Conservation (phyloP, 1,140 invertebrate species). For the Drosophila lowei region DNA sequence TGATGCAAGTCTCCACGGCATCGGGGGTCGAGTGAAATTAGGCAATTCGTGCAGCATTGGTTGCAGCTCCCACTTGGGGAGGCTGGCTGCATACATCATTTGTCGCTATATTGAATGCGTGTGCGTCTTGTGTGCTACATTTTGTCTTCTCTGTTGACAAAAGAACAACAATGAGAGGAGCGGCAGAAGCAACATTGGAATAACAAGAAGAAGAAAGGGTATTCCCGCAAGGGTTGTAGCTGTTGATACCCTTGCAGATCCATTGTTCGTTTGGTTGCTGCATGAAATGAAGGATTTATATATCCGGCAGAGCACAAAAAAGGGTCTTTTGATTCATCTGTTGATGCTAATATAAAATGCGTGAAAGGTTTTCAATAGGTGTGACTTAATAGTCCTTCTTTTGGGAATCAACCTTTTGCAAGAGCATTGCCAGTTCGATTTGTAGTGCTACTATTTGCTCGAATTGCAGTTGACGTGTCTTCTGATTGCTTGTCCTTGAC, state of each 20-base stretch:
- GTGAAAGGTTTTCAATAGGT: neutral
- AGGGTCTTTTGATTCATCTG: too few species aligned
- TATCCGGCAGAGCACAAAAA: too few species aligned
- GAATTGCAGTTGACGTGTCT: neutral
- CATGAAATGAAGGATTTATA: too few species aligned
- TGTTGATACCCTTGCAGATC: neutral
- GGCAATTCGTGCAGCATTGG: constrained; percentile 43
- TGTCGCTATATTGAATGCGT: constrained; percentile 40
- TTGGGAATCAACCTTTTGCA: too few species aligned
- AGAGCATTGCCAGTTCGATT: too few species aligned
- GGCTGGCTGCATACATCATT: constrained; percentile 39
- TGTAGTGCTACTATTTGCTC: constrained; percentile 15
- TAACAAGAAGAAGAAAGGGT: neutral
- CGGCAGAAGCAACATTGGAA: neutral
- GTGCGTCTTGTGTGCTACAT: constrained; percentile 5
- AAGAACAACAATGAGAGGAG: constrained; percentile 18
- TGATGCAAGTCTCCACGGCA: constrained; percentile 31
- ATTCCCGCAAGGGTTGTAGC: neutral
- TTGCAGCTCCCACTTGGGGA: neutral
- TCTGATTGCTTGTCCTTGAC: constrained; percentile 32
- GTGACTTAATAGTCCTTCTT: too few species aligned
- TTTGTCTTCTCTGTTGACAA: constrained; percentile 39
- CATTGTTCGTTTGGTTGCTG: too few species aligned
- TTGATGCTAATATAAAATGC: too few species aligned
- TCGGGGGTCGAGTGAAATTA: constrained; percentile 54